Percentiles rank a stretch among this genome's conserved stretches.
Evolutionary conservation across 1,140 invertebrate genomes (phyloP).

Genomic region (Lepeophtheirus salmonis): DNA sequence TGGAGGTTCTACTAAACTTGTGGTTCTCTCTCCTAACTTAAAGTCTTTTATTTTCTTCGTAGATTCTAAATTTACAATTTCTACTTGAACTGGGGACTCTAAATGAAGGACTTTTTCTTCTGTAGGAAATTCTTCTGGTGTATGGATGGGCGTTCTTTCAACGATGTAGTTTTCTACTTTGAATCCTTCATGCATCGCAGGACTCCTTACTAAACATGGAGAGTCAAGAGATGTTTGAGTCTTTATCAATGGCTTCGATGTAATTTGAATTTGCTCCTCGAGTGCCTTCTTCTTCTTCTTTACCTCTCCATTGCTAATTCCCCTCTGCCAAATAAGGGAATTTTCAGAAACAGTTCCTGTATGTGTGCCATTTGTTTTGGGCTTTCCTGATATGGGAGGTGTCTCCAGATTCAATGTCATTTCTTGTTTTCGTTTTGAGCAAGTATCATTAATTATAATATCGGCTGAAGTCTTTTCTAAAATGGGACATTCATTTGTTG

Average conservation of each 20-base stretch:
- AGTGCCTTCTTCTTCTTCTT: conserved; percentile 21
- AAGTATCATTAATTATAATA: no score
- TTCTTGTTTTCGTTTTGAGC: no score
- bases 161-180: conserved; percentile 30
- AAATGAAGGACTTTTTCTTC: not conserved
- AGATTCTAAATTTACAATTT: not conserved
- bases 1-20: not conserved
- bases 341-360: no score
- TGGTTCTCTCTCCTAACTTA: not conserved
- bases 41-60: no score
- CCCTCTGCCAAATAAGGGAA: conserved; percentile 12
- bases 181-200: conserved; percentile 29
- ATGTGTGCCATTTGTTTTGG: no score
- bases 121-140: conserved; percentile 22
- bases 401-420: no score
- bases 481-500: no score
- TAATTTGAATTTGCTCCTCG: conserved; percentile 21
- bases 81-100: not conserved
- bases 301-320: conserved; percentile 18
- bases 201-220: conserved; percentile 28
- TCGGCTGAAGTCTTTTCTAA: no score
- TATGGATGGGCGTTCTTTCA: conserved; percentile 23
- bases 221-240: conserved; percentile 24
- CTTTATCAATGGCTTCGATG: conserved; percentile 21
- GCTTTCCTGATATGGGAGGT: no score